Conservation (phyloP, 2,113 vertebrate genomes). For the Alethe diademata region DNA sequence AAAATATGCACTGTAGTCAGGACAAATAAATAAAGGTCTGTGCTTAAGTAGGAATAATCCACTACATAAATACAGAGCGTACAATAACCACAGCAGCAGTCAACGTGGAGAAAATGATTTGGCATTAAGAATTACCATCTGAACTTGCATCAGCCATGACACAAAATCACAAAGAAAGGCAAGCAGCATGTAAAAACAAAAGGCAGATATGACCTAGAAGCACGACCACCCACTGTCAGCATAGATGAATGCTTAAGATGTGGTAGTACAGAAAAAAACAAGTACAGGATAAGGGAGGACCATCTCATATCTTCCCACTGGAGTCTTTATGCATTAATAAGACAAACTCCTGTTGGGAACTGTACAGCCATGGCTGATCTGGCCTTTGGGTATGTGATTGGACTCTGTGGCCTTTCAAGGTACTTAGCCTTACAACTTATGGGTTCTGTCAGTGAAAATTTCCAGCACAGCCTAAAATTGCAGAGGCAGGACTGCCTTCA, state of each 20-base stretch:
- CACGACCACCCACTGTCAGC: background rate
- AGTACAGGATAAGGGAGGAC: background rate
- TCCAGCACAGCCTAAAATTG: background rate
- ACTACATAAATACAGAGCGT: background rate
- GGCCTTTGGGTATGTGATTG: background rate
- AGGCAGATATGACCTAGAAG: background rate
- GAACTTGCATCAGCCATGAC: background rate
- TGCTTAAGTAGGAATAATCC: background rate
- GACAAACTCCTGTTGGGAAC: background rate
- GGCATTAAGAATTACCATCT: background rate
- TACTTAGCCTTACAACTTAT: background rate
- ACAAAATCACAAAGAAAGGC: accelerated
- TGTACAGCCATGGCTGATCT: background rate
- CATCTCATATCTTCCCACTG: background rate
- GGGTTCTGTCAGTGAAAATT: background rate
- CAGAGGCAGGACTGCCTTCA: background rate
- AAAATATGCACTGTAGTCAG: background rate
- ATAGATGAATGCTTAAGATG: background rate
- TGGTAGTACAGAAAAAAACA: background rate
- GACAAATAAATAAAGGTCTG: background rate
- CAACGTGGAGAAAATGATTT: background rate
- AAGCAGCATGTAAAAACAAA: background rate
- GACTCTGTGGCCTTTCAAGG: background rate
- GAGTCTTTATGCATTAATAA: background rate
- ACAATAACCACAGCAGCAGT: background rate